Evolutionary conservation across 2,797 vertebrate genomes (phyloP), one percentile per base, ranked within the genome.

Genomic region (Paratrypauchen microcephalus): DNA sequence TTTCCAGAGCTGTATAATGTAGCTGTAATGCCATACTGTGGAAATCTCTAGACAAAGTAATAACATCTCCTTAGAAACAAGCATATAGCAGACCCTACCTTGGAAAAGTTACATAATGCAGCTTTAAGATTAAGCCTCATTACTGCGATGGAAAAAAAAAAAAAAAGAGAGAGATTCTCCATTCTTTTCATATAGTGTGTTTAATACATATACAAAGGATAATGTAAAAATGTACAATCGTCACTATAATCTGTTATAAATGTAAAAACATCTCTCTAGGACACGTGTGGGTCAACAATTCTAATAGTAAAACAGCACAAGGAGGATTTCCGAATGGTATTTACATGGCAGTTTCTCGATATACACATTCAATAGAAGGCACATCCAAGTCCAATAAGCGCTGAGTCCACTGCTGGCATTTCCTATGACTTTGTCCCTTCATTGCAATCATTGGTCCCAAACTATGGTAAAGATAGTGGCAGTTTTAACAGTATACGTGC

Each of bases 371-470:
- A 32, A 71, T 71, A 67, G 65, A 90, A 92, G 91, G 90, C 89
- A 91, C 91, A 83, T 85, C 79, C 80, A 32, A 80, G 82, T 88
- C 77, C 83, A 78, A 86, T 84, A 80, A 86, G 84, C 83, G 80
- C 74, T 82, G 82, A 32, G 55, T 78, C 69, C 65, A 56, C 47
- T 24, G 60, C 70, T 81, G 70, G 48, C 48, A 41, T 71, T 67
- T 58, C 23, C 16, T 61, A 45, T 19, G 45, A 62, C 41, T 73
- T 76, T 71, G 64, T 50, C n/a, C 41, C 70, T 72, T 36, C 39
- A 72, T 70, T 28, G n/a, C 24, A 78, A 59, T 61, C 48, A 74
- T 81, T 82, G 61, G 68, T 79, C 66, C 71, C 77, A 77, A 70
- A 75, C 63, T 81, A 74, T 54, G 74, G 67, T 73, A 74, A 56